phyloP scores from a whole-genome alignment of 1,140 invertebrate species.

The Cotesia typhae region DNA sequence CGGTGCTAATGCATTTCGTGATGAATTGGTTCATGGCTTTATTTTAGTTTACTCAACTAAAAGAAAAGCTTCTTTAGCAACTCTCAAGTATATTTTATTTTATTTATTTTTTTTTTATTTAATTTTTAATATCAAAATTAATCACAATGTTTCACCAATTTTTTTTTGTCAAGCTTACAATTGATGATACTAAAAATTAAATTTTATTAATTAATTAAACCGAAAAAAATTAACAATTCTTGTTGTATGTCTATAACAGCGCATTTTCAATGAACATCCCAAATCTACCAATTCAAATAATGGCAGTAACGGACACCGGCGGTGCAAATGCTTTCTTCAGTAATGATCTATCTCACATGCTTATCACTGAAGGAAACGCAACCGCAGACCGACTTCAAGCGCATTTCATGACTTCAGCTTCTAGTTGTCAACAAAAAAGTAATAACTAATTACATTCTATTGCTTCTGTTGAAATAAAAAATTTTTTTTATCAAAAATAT shows the following conservation, averaged over 20 bases:
- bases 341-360: slow-evolving; percentile 86
- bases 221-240: too few relatives aligned
- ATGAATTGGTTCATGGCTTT: slow-evolving; percentile 94
- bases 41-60: slow-evolving; percentile 96
- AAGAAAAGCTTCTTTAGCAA: slow-evolving; percentile 92
- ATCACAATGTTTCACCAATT: too few relatives aligned
- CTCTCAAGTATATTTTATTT: slow-evolving; percentile 77
- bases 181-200: too few relatives aligned
- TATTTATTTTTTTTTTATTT: not conserved
- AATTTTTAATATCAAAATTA: too few relatives aligned
- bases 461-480: slow-evolving; percentile 35
- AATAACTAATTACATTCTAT: slow-evolving; percentile 49
- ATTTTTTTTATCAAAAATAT: slow-evolving; percentile 27
- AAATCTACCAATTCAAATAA: slow-evolving; percentile 93
- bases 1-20: slow-evolving; percentile 89
- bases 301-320: slow-evolving; percentile 90
- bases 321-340: slow-evolving; percentile 89
- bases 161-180: too few relatives aligned
- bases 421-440: slow-evolving; percentile 86
- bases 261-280: slow-evolving; percentile 95
- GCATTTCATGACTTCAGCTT: slow-evolving; percentile 89
- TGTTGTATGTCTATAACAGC: slow-evolving; percentile 64
- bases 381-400: slow-evolving; percentile 91
- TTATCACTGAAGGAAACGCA: slow-evolving; percentile 92
- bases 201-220: too few relatives aligned